These are phyloP conservation scores for Lycocorax pyrrhopterus DNA, from an alignment of 2,113 vertebrate species.

Conservation along the genomic window DNA sequence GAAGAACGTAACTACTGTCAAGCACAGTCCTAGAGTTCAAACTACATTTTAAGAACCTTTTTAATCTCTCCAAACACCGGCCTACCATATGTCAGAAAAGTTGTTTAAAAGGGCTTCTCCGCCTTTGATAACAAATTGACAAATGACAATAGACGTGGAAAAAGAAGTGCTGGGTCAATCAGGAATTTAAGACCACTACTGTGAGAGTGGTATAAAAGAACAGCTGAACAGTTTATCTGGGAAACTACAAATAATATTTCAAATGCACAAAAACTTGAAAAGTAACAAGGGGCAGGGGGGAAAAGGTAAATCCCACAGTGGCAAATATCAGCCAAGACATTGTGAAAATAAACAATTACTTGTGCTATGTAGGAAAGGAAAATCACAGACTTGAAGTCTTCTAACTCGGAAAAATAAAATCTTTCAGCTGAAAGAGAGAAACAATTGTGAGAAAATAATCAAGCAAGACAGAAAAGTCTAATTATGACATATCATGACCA, in stretches of 20 bases:
- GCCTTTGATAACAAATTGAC: background rate
- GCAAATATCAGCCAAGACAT: background rate
- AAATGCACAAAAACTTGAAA: background rate
- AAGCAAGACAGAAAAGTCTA: background rate
- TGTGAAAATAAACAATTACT: background rate
- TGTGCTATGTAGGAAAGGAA: background rate
- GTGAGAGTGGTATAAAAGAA: background rate
- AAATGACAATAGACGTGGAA: background rate
- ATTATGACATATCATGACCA: background rate
- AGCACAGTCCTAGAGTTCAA: background rate
- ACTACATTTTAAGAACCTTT: background rate
- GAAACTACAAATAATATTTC: background rate
- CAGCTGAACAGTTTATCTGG: background rate
- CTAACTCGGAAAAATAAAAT: background rate
- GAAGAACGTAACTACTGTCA: background rate
- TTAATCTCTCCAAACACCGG: background rate
- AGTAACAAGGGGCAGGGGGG: rapidly evolving
- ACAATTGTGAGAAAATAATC: background rate
- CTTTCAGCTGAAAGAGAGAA: background rate
- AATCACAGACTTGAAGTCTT: background rate
- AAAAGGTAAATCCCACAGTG: background rate
- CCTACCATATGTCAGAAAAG: background rate
- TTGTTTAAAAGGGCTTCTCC: background rate
- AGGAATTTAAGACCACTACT: background rate
- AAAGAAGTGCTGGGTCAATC: background rate